Base-by-base conservation (phyloP, 2,888 invertebrate species). In the Leptinotarsa peninsularis region DNA sequence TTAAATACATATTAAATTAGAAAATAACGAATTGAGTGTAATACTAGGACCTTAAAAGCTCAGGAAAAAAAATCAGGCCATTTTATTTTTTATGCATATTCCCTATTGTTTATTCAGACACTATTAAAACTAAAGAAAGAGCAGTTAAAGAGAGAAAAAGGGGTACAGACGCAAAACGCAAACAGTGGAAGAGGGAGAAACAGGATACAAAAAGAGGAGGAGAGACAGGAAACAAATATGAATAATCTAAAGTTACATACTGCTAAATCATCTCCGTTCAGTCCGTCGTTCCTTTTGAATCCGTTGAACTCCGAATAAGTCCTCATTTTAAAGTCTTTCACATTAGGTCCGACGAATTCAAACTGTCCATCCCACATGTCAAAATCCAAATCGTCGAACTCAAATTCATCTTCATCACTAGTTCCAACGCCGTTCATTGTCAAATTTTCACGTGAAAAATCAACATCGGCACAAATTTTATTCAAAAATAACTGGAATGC, bases 281-380 rank as follows among this genome's bases (percentile, higher is more conserved):
- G 91, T 68, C 74, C 73, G 49, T 76, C 63, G 33, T 70, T 33
- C 66, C 69, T 91, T 90, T 60, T 88, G 87, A 56, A 90, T 90
- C 86, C 91, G 91, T 91, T 90, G 75, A 90, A 90, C 54, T 91
- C 91, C 79, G 91, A 91, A 70, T 70, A 52, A 75, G 75, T 74
- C 63, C 70, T 76, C 66, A 43, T 69, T 67, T 70, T 67, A 4
- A 52, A 68, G 43, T 76, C 79, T 23, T 68, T 66, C 17, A 77
- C 79, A 5, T 83, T 81, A 33, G 91, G 90, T 63, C 95, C 95
- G 82, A 95, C 91, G 88, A 95, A 95, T 89, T 95, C 94, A 85
- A 96, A 96, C 89, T 95, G 95, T 76, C 95, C 95, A 87, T 95
- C 94, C 95, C 95, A 96, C 92, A 95, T 93, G 86, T 96, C 95